Percentiles rank a stretch among this genome's conserved stretches.
These are phyloP conservation scores for Poeciliopsis prolifica DNA, from an alignment of 2,113 vertebrate species.

Conservation along the genomic window DNA sequence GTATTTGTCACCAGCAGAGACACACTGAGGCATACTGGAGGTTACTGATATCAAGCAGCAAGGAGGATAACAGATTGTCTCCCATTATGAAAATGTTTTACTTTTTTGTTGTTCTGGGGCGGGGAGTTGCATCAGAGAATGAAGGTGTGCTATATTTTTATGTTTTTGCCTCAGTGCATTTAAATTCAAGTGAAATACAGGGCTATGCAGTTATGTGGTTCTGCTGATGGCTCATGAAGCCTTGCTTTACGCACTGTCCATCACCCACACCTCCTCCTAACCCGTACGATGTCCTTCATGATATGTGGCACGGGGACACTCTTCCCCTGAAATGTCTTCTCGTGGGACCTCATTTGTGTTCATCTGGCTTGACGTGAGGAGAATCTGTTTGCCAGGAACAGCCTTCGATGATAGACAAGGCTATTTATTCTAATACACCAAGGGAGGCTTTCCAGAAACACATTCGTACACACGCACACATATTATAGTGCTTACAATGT, in stretches of 20 bases:
- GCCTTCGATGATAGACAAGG: constrained; percentile 63
- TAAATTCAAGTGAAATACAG: not conserved
- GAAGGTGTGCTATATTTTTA: constrained; percentile 24
- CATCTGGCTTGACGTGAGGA: constrained; percentile 64
- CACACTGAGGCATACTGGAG: constrained; percentile 36
- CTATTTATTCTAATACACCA: constrained; percentile 67
- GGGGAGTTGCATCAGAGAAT: constrained; percentile 3
- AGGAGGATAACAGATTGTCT: constrained; percentile 44
- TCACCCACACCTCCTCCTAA: constrained; percentile 37
- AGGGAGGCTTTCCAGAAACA: constrained; percentile 17
- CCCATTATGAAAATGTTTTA: constrained; percentile 52
- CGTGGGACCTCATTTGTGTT: constrained; percentile 73
- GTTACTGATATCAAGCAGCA: constrained; percentile 45
- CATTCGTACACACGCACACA: not conserved
- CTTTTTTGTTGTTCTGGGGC: not conserved
- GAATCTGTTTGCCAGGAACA: constrained; percentile 69
- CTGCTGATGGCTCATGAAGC: constrained; percentile 28
- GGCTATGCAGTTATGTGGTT: constrained; percentile 8
- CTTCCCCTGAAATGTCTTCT: constrained; percentile 49
- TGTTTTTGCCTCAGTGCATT: constrained; percentile 9
- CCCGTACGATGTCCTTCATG: constrained; percentile 60
- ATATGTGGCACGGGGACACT: constrained; percentile 57
- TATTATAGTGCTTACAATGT: not conserved
- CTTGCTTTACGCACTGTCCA: constrained; percentile 22
- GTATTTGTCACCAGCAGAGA: constrained; percentile 57